These are phyloP conservation scores for Percina caprodes DNA, from an alignment of 2,113 vertebrate species.

Conservation along the genomic window DNA sequence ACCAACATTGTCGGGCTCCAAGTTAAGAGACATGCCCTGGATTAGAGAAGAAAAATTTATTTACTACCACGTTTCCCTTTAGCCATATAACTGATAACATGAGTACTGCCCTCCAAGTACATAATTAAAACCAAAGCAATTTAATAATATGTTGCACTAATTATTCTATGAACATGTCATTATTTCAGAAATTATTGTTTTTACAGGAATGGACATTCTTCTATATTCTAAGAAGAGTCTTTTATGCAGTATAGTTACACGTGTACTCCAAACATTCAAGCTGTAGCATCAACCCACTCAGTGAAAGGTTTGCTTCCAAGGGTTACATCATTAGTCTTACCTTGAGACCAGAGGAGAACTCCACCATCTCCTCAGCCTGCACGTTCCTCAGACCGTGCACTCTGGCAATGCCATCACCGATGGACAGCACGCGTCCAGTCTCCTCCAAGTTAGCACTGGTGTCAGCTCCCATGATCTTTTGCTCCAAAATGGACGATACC, in stretches of 20 bases:
- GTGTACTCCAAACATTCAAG: background rate
- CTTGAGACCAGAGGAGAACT: slow-evolving; percentile 98
- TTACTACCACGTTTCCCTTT: background rate
- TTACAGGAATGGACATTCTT: background rate
- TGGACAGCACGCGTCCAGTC: slow-evolving; percentile 95
- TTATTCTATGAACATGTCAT: too few relatives aligned
- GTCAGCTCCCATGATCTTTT: slow-evolving; percentile 94
- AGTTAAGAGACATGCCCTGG: slow-evolving; percentile 98
- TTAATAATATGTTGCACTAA: background rate
- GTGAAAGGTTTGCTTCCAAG: background rate
- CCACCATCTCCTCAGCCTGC: slow-evolving; percentile 99
- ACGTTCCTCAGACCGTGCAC: slow-evolving; percentile 96
- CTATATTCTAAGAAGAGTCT: background rate
- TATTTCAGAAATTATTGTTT: too few relatives aligned
- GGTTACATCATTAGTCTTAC: slow-evolving; percentile 67
- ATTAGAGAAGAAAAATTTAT: background rate
- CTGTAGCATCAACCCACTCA: too few relatives aligned
- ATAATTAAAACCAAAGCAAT: background rate
- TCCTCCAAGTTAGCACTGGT: slow-evolving; percentile 93
- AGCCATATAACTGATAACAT: background rate
- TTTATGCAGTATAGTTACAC: background rate
- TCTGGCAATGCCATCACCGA: slow-evolving; percentile 96
- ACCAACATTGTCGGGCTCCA: slow-evolving; percentile 98
- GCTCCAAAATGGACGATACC: slow-evolving; percentile 96
- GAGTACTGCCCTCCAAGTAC: background rate